Evolutionary conservation across 2,113 vertebrate genomes (phyloP), one percentile per base, ranked within the genome.

Genomic region (Epinephelus moara): DNA sequence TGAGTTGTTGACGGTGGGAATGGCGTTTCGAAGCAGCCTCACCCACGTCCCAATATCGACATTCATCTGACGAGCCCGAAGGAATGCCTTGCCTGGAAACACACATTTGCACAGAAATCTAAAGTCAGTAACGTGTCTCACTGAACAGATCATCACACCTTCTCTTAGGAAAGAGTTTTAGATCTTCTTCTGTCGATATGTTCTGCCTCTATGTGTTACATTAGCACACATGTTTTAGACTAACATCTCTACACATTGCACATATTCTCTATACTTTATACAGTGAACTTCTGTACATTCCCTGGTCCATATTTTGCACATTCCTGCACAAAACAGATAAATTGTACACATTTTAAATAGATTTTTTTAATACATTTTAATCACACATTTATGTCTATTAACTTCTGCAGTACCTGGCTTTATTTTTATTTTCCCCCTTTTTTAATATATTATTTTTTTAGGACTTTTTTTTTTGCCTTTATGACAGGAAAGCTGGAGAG

Each of bases 21-120:
- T 96, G 75, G 96, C 95, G 21, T 97, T 96, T 64, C 97, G 93
- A 12, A 97, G 94, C 75, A 97, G 92, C 64, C 96, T 92, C 86
- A 97, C 96, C 96, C 97, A 98, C 0, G 97, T 97, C 45, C 96
- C 96, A 0, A 97, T 97, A 12, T 98, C 97, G 2, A 97, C 96
- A 25, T 97, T 97, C 97, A 98, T 97, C 92, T 98, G 97, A 47
- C 97, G 93, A 37, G 97, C 97, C 0, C 96, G 96, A 21, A 97
- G 95, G 70, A 98, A 97, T 0, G 96, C 95, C 84, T 97, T 97
- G 55, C 97, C 97, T 98, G 87, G 1, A 89, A 73, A 80, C 12
- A 79, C 66, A 61, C n/a, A 40, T 1, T 3, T 2, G 37, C 6
- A 62, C 27, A 27, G 56, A 78, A 7, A 23, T 17, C 4, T 21